Conservation (phyloP, 2,888 invertebrate genomes). For the Metellina segmentata region DNA sequence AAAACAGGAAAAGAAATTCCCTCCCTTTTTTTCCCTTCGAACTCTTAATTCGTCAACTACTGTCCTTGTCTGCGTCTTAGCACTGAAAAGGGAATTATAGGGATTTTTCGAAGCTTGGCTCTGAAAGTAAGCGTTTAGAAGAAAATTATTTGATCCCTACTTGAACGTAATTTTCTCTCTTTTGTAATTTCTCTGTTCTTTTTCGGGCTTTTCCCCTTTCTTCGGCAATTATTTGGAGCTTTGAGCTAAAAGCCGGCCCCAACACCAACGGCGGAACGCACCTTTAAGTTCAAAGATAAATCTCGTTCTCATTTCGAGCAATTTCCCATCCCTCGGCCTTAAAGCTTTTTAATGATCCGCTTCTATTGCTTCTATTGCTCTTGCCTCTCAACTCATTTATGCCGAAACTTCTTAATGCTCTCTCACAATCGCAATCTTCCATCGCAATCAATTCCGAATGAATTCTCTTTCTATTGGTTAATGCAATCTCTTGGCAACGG, state of each 20-base stretch:
- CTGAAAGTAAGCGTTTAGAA: slow-evolving; percentile 73
- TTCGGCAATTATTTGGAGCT: slow-evolving; percentile 75
- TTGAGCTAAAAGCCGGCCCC: slow-evolving; percentile 55
- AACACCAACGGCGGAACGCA: slow-evolving; percentile 36
- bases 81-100: slow-evolving; percentile 74
- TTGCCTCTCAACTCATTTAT: too few species aligned
- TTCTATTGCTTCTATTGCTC: background rate
- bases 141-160: slow-evolving; percentile 76
- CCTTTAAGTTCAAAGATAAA: slow-evolving; percentile 21
- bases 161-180: slow-evolving; percentile 75
- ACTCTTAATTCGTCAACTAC: slow-evolving; percentile 75
- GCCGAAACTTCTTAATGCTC: too few species aligned
- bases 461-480: too few species aligned
- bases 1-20: slow-evolving; percentile 49
- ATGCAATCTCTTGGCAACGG: too few species aligned
- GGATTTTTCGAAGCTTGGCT: slow-evolving; percentile 68
- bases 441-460: too few species aligned
- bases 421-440: too few species aligned
- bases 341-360: slow-evolving; percentile 30
- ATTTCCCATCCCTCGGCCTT: slow-evolving; percentile 30
- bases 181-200: slow-evolving; percentile 55
- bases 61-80: slow-evolving; percentile 62
- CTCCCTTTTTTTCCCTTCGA: slow-evolving; percentile 16
- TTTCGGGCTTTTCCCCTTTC: slow-evolving; percentile 41
- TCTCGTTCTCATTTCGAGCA: slow-evolving; percentile 29